A percentile compares a stretch with the other conserved stretches of the same genome.
Conservation (phyloP, 1,140 invertebrate species). For the Contarinia nasturtii region DNA sequence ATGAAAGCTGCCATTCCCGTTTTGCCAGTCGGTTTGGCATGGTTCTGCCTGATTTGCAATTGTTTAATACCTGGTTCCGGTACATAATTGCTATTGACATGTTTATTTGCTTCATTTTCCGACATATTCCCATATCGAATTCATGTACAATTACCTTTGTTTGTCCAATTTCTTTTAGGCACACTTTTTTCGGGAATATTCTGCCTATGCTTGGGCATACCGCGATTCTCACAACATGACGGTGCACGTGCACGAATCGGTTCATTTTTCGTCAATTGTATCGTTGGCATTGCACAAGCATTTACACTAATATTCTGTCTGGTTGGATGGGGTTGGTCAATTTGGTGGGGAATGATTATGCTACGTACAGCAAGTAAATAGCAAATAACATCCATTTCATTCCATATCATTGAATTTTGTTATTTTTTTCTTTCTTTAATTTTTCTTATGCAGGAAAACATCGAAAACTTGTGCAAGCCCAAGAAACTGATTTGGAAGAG, state of each 20-base stretch:
- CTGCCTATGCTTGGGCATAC: slow-evolving; percentile 73
- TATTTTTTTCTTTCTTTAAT: too few relatives aligned
- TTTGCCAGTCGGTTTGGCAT: slow-evolving; percentile 61
- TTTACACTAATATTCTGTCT: slow-evolving; percentile 88
- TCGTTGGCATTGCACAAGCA: slow-evolving; percentile 68
- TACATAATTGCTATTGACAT: slow-evolving; percentile 23
- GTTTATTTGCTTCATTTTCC: background rate
- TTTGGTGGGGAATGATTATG: slow-evolving; percentile 90
- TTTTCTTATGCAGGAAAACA: too few relatives aligned
- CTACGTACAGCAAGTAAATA: slow-evolving; percentile 51
- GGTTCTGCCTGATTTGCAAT: slow-evolving; percentile 73
- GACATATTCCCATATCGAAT: background rate
- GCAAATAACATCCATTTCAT: background rate
- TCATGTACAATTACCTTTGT: background rate
- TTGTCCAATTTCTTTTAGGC: slow-evolving; percentile 30
- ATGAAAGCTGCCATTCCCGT: slow-evolving; percentile 81
- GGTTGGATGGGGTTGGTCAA: slow-evolving; percentile 93
- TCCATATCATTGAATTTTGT: background rate
- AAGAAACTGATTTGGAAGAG: too few relatives aligned
- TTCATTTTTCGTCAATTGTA: slow-evolving; percentile 59
- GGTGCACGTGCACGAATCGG: slow-evolving; percentile 46
- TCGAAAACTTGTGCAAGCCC: too few relatives aligned
- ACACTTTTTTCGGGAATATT: slow-evolving; percentile 72
- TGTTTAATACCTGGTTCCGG: slow-evolving; percentile 69
- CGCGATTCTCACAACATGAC: slow-evolving; percentile 59